Conservation (phyloP, 1,140 invertebrate genomes). For the Aphelenchoides fujianensis region DNA sequence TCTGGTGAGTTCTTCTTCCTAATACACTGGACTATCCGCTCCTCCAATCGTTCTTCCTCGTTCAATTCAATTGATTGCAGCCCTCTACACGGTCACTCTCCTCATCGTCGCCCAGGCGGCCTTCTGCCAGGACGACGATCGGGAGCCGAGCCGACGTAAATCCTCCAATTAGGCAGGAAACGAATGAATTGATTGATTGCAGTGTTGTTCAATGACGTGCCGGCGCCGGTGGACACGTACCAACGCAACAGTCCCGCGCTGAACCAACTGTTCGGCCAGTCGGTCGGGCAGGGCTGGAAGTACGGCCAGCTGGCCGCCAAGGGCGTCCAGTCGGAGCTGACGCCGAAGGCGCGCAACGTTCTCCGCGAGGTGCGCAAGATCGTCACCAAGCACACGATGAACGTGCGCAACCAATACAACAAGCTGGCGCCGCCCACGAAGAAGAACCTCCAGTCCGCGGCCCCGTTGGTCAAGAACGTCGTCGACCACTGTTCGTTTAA, state of each 20-base stretch:
- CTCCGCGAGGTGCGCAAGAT: constrained; percentile 12
- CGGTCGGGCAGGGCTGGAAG: neutral
- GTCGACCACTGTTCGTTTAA: neutral
- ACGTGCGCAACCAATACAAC: constrained; percentile 7
- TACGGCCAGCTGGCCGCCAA: constrained; percentile 14
- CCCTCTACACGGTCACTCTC: neutral
- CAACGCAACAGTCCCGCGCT: constrained; percentile 12
- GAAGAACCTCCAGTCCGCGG: neutral
- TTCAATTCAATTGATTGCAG: neutral
- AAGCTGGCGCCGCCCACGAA: neutral
- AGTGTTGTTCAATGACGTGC: neutral
- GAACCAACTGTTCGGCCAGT: constrained; percentile 1
- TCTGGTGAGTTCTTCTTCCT: neutral
- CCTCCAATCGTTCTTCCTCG: neutral
- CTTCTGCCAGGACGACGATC: neutral
- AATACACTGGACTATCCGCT: neutral
- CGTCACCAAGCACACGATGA: constrained; percentile 1
- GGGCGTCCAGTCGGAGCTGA: neutral
- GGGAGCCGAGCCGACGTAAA: constrained; percentile 4
- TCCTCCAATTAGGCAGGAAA: neutral
- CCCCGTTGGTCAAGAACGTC: neutral
- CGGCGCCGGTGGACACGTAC: neutral
- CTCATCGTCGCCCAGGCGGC: neutral
- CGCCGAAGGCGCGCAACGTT: neutral
- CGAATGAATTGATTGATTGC: neutral